phyloP scores from a whole-genome alignment of 1,140 invertebrate genomes.

The Musca domestica region DNA sequence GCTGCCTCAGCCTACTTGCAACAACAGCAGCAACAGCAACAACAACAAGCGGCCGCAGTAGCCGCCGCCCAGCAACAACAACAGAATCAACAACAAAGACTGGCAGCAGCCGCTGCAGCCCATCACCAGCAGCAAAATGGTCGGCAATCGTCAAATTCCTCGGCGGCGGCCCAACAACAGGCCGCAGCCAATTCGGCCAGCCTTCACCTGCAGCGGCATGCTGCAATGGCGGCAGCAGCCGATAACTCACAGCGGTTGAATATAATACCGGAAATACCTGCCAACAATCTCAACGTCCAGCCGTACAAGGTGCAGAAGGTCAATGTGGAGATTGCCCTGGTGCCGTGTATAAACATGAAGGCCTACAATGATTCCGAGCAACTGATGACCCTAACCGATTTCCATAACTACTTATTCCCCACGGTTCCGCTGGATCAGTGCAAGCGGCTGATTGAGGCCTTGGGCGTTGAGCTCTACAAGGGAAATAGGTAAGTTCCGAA shows the following conservation, averaged over 20 bases:
- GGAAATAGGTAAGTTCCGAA: constrained; percentile 71
- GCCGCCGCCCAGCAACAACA: constrained; percentile 30
- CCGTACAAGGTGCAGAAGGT: constrained; percentile 72
- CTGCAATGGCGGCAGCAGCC: constrained; percentile 40
- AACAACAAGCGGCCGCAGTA: constrained; percentile 38
- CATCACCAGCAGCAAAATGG: constrained; percentile 32
- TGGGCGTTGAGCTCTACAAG: constrained; percentile 74
- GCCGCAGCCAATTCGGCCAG: constrained; percentile 47
- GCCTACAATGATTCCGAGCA: constrained; percentile 76
- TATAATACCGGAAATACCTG: constrained; percentile 48
- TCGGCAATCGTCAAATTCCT: constrained; percentile 24
- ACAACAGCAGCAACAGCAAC: constrained; percentile 39
- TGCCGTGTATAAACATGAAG: constrained; percentile 83
- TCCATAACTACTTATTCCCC: constrained; percentile 77
- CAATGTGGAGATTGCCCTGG: constrained; percentile 73
- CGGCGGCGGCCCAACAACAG: constrained; percentile 23
- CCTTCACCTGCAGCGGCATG: constrained; percentile 53
- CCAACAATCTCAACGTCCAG: constrained; percentile 40
- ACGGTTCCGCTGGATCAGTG: constrained; percentile 68
- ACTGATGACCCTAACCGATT: constrained; percentile 78
- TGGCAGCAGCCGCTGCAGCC: constrained; percentile 34
- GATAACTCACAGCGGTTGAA: constrained; percentile 39
- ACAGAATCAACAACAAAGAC: constrained; percentile 33
- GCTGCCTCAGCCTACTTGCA: constrained; percentile 41
- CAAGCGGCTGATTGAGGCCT: constrained; percentile 73